phyloP scores from a whole-genome alignment of 1,140 invertebrate genomes.

The Periplaneta americana region DNA sequence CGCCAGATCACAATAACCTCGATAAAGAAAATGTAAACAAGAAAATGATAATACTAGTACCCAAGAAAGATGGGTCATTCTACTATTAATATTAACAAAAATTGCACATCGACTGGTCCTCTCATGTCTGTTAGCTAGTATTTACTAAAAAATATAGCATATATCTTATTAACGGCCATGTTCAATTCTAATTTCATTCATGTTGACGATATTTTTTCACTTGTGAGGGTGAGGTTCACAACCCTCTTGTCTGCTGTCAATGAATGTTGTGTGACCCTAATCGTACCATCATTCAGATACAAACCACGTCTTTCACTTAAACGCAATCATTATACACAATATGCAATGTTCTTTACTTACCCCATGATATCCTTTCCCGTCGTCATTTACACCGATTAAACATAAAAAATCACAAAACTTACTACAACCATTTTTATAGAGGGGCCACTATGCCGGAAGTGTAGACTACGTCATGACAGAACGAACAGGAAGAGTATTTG shows the following conservation, averaged over 20 bases:
- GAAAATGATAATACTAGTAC: no score
- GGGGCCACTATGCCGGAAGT: slow-evolving; percentile 12
- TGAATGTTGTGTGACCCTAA: neutral
- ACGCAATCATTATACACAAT: neutral
- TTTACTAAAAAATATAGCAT: no score
- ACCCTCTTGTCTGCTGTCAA: neutral
- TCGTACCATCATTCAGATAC: neutral
- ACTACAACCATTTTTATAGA: slow-evolving; percentile 9
- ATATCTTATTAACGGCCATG: no score
- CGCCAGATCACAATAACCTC: no score
- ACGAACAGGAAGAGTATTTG: neutral
- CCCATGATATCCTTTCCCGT: slow-evolving; percentile 17
- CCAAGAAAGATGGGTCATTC: no score
- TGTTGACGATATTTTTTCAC: neutral
- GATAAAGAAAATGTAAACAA: no score
- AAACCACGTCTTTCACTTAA: neutral
- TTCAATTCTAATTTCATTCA: no score
- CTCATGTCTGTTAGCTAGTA: no score
- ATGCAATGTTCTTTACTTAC: slow-evolving; percentile 3
- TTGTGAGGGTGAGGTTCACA: neutral
- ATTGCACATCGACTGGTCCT: no score
- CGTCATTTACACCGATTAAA: slow-evolving; percentile 15
- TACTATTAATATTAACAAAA: no score
- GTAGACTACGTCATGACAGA: slow-evolving; percentile 9
- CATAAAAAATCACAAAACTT: slow-evolving; percentile 7